Evolutionary conservation across 2,113 vertebrate species (phyloP), one percentile per base, ranked within the genome.

Genomic region (Cinclus mexicanus): DNA sequence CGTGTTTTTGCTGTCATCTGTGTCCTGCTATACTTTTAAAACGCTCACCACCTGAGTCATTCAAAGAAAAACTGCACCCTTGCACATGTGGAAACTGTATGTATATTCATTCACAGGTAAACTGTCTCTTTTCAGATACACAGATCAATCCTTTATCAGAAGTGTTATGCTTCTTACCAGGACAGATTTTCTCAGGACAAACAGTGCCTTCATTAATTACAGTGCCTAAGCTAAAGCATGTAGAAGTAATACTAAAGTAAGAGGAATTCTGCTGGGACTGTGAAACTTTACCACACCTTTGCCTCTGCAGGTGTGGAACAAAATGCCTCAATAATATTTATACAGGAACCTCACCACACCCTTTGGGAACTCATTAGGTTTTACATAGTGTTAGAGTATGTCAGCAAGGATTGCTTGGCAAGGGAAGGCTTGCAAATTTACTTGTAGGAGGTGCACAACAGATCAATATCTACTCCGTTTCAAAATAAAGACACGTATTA

Each of bases 201-300:
- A 55, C 59, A 59, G 33, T 67, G 13, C 39, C 52, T 78, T 75
- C 76, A 84, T 44, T 76, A 90, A 93, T 67, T 86, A 83, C 49
- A 55, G 50, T 39, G 39, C 29, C 83, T 44, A 86, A 89, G 56
- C 6, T 68, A 74, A 93, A 77, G 69, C 25, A 75, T 4, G 49
- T 28, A 78, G 68, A 76, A 39, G 13, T 74, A 61, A 74, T 74
- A 83, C 9, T 56, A 12, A 72, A 55, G 42, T 21, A 74, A 50
- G 59, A 94, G 42, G 68, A 89, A 89, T 17, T 81, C 56, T 78
- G 76, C 72, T 79, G 53, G 64, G 12, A 52, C 46, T 69, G 53
- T 85, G 78, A 72, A 52, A 85, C 61, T 79, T 88, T 75, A 93
- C 95, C 95, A 94, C 95, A 68, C 96, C 93, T 96, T 83, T 81